These are phyloP conservation scores for Lithophane ornitopus DNA, from an alignment of 2,888 invertebrate species.

Conservation along the genomic window DNA sequence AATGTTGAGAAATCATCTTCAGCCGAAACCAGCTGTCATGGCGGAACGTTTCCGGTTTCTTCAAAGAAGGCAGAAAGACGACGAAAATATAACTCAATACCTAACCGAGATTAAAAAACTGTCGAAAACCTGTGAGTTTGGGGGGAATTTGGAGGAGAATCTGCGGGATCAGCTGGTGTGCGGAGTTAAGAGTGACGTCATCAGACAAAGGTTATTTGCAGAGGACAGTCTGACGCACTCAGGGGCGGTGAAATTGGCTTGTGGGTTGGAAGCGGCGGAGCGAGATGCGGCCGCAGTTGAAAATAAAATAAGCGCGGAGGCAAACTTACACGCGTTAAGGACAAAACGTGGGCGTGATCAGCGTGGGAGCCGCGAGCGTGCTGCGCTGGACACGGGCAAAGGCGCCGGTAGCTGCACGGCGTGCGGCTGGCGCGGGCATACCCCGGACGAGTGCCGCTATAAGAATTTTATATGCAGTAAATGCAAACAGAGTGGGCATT, in stretches of 20 bases:
- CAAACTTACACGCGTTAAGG: not conserved
- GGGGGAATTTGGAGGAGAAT: no score
- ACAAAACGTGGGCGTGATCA: not conserved
- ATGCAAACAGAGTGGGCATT: no score
- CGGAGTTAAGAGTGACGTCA: not conserved
- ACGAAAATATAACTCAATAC: slow-evolving; percentile 1
- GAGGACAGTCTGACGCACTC: not conserved
- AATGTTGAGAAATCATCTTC: not conserved
- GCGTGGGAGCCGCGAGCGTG: not conserved
- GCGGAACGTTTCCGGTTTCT: not conserved
- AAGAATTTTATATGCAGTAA: no score
- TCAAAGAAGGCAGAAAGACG: slow-evolving; percentile 4
- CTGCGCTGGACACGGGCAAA: no score
- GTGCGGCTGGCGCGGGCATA: no score
- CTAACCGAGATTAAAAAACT: not conserved
- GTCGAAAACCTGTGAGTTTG: not conserved
- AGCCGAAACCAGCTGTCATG: not conserved
- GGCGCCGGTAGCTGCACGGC: no score
- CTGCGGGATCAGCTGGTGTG: not conserved
- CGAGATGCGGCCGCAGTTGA: not conserved
- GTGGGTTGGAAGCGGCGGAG: not conserved
- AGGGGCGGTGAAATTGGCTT: not conserved
- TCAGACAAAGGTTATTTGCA: slow-evolving; percentile 1
- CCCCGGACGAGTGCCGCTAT: no score
- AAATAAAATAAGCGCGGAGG: not conserved